Evolutionary conservation across 2,797 vertebrate species (phyloP).

Genomic region (Lepidocolaptes lacrymiger): DNA sequence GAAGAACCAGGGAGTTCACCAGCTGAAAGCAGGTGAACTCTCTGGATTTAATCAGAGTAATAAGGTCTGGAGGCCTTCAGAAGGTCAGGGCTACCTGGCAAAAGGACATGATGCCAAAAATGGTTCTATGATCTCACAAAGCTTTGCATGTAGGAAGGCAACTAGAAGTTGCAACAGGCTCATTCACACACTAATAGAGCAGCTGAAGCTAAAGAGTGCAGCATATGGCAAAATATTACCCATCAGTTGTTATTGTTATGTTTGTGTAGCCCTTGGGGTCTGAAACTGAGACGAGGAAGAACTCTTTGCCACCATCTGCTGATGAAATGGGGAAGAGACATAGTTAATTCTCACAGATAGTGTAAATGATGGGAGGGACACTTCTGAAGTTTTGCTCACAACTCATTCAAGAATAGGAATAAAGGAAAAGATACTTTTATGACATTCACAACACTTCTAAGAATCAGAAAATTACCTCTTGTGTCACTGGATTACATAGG

Average conservation of each 20-base stretch:
- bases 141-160: neutral
- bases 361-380: too few species aligned
- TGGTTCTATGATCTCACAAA: neutral
- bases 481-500: neutral
- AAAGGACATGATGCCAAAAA: neutral
- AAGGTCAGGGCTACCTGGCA: neutral
- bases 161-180: neutral
- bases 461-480: neutral
- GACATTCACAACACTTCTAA: neutral
- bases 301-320: conserved; percentile 59
- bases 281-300: conserved; percentile 1
- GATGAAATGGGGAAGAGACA: neutral
- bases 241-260: neutral
- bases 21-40: neutral
- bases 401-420: neutral
- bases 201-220: neutral
- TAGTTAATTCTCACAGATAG: neutral
- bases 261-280: neutral
- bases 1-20: neutral
- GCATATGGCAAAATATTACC: neutral
- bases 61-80: neutral
- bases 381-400: neutral
- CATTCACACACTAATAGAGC: neutral
- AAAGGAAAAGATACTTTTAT: neutral
- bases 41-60: neutral